Evolutionary conservation across 1,140 invertebrate species (phyloP).

Genomic region (Papilio helenus): DNA sequence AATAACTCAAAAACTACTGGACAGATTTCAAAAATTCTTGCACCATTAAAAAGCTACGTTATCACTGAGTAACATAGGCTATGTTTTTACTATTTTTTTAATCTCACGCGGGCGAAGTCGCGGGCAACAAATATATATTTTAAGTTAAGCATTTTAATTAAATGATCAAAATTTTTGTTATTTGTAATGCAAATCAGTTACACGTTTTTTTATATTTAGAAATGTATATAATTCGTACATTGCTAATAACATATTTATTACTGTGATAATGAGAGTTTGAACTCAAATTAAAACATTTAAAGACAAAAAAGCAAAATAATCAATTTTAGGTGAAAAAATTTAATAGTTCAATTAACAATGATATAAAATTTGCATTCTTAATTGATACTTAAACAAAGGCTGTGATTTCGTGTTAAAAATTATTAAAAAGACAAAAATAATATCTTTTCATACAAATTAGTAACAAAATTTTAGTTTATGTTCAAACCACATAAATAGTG

Average conservation of each 20-base stretch:
- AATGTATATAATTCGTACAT: not conserved
- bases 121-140: no score
- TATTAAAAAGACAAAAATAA: not conserved
- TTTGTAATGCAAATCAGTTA: not conserved
- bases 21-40: no score
- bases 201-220: not conserved
- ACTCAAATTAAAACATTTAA: not conserved
- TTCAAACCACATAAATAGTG: not conserved
- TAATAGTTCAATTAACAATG: not conserved
- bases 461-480: not conserved
- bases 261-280: not conserved
- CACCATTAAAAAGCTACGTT: no score
- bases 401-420: constrained; percentile 5
- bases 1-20: no score
- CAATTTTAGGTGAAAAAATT: not conserved
- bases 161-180: not conserved
- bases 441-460: not conserved
- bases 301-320: not conserved
- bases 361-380: not conserved
- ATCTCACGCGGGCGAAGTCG: no score
- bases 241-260: not conserved
- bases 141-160: not conserved
- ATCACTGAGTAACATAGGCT: no score
- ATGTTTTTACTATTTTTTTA: no score
- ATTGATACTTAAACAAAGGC: not conserved